Percentiles rank a stretch among this genome's conserved stretches.
These are phyloP conservation scores for Eupsilia transversa DNA, from an alignment of 2,888 invertebrate genomes.

Conservation along the genomic window DNA sequence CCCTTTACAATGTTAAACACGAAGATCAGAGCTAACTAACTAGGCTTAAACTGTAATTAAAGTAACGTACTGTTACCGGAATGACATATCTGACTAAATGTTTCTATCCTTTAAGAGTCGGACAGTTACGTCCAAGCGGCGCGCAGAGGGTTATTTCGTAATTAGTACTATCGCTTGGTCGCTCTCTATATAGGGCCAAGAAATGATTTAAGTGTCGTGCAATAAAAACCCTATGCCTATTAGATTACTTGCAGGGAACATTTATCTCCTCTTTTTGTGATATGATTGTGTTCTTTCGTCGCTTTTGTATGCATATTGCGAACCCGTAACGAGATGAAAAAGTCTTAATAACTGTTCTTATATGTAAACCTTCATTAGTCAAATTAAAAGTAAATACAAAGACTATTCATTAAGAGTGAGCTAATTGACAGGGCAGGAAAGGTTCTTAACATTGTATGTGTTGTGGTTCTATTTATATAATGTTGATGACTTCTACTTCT, in stretches of 20 bases:
- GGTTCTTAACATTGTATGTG: constrained; percentile 61
- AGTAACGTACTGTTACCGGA: constrained; percentile 86
- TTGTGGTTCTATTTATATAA: constrained; percentile 57
- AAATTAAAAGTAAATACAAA: constrained; percentile 51
- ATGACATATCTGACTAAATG: constrained; percentile 88
- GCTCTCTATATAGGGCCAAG: constrained; percentile 79
- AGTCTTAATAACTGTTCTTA: constrained; percentile 44
- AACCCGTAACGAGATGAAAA: constrained; percentile 40
- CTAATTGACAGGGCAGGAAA: constrained; percentile 58
- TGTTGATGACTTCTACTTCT: constrained; percentile 63
- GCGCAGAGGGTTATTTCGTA: constrained; percentile 83
- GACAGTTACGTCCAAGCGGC: constrained; percentile 82
- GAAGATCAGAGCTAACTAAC: constrained; percentile 81
- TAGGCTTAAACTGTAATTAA: constrained; percentile 85
- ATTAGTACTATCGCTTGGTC: constrained; percentile 79
- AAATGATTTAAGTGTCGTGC: constrained; percentile 78
- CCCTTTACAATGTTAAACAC: constrained; percentile 84
- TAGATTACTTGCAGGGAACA: constrained; percentile 60
- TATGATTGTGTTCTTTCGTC: constrained; percentile 54
- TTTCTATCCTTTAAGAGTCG: constrained; percentile 86
- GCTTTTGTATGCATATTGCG: constrained; percentile 60
- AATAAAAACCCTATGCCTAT: constrained; percentile 70
- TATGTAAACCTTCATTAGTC: constrained; percentile 32
- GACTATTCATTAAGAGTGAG: constrained; percentile 47
- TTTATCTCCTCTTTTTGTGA: constrained; percentile 61